Conservation (phyloP, 2,797 vertebrate species). For the Sebastes goodei region DNA sequence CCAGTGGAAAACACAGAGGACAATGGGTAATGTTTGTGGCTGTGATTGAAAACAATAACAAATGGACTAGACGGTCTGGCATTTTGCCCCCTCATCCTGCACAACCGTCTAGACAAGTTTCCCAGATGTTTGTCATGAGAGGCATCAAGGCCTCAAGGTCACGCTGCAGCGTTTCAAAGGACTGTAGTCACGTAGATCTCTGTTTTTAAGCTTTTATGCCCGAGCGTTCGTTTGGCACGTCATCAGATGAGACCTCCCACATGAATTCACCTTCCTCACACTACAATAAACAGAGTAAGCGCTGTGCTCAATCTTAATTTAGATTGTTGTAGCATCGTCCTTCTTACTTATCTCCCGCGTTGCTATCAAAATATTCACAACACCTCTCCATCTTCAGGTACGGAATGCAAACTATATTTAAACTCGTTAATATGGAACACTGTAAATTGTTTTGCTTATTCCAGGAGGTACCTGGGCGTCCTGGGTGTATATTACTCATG, state of each 20-base stretch:
- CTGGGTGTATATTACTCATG: slow-evolving; percentile 35
- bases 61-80: slow-evolving; percentile 13
- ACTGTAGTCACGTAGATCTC: background rate
- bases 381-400: slow-evolving; percentile 29
- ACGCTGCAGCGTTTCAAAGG: slow-evolving; percentile 39
- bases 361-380: slow-evolving; percentile 33
- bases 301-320: slow-evolving; percentile 52
- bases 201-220: slow-evolving; percentile 22
- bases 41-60: slow-evolving; percentile 47
- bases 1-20: slow-evolving; percentile 33
- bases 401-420: slow-evolving; percentile 38
- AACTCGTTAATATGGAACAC: slow-evolving; percentile 44
- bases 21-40: slow-evolving; percentile 36
- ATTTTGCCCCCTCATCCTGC: slow-evolving; percentile 9
- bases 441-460: slow-evolving; percentile 40
- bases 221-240: slow-evolving; percentile 38
- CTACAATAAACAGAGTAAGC: slow-evolving; percentile 52
- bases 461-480: slow-evolving; percentile 18
- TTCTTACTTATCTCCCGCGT: slow-evolving; percentile 29
- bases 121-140: slow-evolving; percentile 35
- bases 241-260: slow-evolving; percentile 56
- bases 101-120: slow-evolving; percentile 36
- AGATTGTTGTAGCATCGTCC: slow-evolving; percentile 39
- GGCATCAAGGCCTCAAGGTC: slow-evolving; percentile 13
- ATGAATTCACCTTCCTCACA: slow-evolving; percentile 52